Evolutionary conservation across 2,113 vertebrate genomes (phyloP).

Genomic region (Hemiprocne comata): DNA sequence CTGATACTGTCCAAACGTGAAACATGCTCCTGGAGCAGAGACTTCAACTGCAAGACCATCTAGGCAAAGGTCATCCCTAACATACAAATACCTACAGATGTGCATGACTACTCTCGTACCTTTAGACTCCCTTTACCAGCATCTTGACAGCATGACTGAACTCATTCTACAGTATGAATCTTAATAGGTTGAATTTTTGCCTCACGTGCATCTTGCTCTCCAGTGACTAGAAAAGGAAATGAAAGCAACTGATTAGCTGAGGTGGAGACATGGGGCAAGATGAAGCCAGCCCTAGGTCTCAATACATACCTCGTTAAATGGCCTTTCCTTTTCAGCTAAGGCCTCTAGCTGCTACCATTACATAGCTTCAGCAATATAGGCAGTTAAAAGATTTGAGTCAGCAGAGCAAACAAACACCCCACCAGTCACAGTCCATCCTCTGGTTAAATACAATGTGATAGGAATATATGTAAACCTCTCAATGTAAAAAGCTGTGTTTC

Average conservation of each 20-base stretch:
- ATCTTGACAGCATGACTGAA: not conserved
- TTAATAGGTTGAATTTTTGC: not conserved
- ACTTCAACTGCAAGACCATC: not conserved
- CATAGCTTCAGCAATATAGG: not conserved
- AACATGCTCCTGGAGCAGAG: not conserved
- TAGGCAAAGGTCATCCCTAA: not conserved
- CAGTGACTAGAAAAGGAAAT: not conserved
- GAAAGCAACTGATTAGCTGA: not conserved
- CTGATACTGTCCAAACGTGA: not conserved
- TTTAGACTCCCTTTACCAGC: not conserved
- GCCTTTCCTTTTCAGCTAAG: not conserved
- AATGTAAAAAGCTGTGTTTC: not conserved
- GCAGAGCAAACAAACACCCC: not conserved
- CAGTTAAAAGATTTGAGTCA: not conserved
- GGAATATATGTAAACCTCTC: not conserved
- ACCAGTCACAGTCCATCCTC: not conserved
- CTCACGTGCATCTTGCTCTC: accelerated
- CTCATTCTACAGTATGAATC: not conserved
- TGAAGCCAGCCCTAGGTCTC: not conserved
- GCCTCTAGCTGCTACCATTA: not conserved
- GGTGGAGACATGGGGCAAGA: not conserved
- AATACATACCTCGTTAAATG: not conserved
- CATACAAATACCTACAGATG: not conserved
- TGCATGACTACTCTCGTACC: not conserved
- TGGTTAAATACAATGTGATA: accelerated